Conservation (phyloP, 1,140 invertebrate species). For the Conus betulinus region DNA sequence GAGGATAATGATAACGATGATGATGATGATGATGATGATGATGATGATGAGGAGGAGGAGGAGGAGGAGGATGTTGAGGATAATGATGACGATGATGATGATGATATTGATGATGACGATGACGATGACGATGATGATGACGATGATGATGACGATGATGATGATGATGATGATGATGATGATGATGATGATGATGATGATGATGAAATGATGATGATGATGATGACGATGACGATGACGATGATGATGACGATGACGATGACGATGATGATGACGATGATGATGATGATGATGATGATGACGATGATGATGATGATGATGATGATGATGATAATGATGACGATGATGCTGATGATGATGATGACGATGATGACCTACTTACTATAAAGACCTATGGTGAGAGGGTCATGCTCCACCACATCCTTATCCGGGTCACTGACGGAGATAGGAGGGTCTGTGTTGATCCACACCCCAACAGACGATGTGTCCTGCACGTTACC, state of each 20-base stretch:
- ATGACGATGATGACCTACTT: too few relatives aligned
- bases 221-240: conserved; percentile 3
- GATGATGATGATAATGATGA: too few relatives aligned
- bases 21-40: conserved; percentile 13
- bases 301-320: not conserved
- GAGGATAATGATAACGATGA: too few relatives aligned
- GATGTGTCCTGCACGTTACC: not conserved
- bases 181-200: conserved; percentile 17
- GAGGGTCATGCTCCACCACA: not conserved
- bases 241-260: too few relatives aligned
- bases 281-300: not conserved
- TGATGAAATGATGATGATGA: conserved; percentile 6
- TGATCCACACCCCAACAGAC: not conserved
- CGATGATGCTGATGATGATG: too few relatives aligned
- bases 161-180: conserved; percentile 1
- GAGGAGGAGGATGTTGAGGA: too few relatives aligned
- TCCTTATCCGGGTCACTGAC: not conserved
- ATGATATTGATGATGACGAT: not conserved
- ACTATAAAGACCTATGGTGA: not conserved
- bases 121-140: not conserved
- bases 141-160: conserved; percentile 1
- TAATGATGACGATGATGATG: too few relatives aligned
- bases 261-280: not conserved
- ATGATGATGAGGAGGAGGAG: too few relatives aligned
- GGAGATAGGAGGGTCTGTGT: not conserved